phyloP scores from a whole-genome alignment of 2,888 invertebrate genomes.

The Brenthis ino region DNA sequence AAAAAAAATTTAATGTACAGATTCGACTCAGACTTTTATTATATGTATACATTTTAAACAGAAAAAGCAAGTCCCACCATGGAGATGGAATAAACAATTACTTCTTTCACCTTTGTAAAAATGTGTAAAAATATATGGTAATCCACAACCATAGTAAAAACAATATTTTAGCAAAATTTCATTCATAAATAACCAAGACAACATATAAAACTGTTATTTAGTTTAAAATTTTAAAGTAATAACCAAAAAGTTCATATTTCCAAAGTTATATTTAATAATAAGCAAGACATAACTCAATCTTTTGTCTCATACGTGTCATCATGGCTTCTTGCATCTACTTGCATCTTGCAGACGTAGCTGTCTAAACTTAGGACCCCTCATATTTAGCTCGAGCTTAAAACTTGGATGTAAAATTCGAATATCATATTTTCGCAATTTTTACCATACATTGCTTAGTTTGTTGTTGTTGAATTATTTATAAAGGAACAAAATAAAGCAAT shows the following conservation, averaged over 20 bases:
- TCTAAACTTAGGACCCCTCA: conserved; percentile 65
- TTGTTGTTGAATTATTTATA: neutral
- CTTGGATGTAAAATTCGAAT: conserved; percentile 23
- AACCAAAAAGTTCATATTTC: conserved; percentile 11
- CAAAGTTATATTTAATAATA: conserved; percentile 41
- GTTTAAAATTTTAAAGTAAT: neutral
- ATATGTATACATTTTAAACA: too few species aligned
- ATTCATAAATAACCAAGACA: too few species aligned
- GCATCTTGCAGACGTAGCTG: conserved; percentile 54
- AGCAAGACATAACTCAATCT: conserved; percentile 50
- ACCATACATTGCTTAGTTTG: conserved; percentile 37
- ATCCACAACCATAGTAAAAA: too few species aligned
- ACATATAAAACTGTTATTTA: too few species aligned
- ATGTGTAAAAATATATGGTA: neutral
- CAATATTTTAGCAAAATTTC: too few species aligned
- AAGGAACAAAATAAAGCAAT: conserved; percentile 27
- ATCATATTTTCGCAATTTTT: neutral
- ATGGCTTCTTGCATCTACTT: conserved; percentile 51
- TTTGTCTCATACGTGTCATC: conserved; percentile 60
- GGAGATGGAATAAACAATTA: too few species aligned
- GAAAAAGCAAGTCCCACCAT: too few species aligned
- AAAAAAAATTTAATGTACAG: too few species aligned
- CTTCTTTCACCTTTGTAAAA: too few species aligned
- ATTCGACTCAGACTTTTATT: too few species aligned
- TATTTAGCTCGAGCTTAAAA: conserved; percentile 53